Base-by-base conservation (phyloP, 2,888 invertebrate genomes). In the Magallana nippona region DNA sequence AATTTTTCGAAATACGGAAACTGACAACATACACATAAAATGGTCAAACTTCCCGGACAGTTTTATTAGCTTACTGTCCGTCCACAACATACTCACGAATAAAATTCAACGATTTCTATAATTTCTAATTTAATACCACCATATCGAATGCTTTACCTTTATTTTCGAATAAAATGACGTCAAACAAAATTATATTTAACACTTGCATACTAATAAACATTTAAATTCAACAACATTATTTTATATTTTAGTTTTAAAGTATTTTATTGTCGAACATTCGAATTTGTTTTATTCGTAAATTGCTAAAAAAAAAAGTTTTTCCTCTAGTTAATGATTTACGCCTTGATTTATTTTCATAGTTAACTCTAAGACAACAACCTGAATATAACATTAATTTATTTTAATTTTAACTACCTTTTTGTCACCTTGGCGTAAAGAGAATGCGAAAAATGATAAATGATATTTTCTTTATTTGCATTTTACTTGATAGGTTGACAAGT, bases 331-430 rank as follows among this genome's bases (percentile, higher is more conserved):
- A 13, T 71, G 19, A 71, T 71, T 71, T 71, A 71, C 5, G 27
- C 10, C 32, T 22, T 71, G 22, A 71, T 71, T 71, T 71, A 71
- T 71, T 71, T 15, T 32, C 32, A 13, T 71, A 71, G 71, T 71
- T 32, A 71, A 71, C 71, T 32, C 8, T 15, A 22, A 71, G 71
- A 71, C 71, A 71, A 71, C 27, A 71, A 32, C 71, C 71, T 27
- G 71, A 71, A 71, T 71, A 71, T 71, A 15, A 71, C 71, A 22
- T 71, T 71, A 71, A 71, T 71, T 71, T 71, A 71, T 71, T 71
- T 71, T 27, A 71, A 71, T 71, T 71, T 32, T 71, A 71, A 71
- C 32, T 71, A 71, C 71, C 32, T 71, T 32, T 27, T 15, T 60
- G 71, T 71, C 71, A 71, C 32, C 32, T 71, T 17, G 15, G 13